Conservation (phyloP, 2,797 vertebrate genomes). For the Emydoidea blandingii region DNA sequence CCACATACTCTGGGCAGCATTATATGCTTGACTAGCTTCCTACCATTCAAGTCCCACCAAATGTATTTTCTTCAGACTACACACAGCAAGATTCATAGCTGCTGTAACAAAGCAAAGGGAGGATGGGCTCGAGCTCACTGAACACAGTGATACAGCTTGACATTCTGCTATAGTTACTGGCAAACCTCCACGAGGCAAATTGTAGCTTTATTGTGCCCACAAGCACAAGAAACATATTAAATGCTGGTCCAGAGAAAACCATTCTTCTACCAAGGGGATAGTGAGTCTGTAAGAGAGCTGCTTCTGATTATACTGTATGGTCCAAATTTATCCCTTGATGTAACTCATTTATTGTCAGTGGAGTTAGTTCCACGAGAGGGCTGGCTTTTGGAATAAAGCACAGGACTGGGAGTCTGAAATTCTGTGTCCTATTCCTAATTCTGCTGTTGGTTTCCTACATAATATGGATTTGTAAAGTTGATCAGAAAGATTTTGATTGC, state of each 20-base stretch:
- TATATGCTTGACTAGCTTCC: slow-evolving; percentile 16
- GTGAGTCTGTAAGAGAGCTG: background rate
- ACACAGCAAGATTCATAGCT: background rate
- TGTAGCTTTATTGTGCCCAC: background rate
- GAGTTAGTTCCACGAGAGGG: background rate
- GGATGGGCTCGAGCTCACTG: background rate
- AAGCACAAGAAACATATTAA: background rate
- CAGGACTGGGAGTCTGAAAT: background rate
- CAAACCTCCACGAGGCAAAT: slow-evolving; percentile 18
- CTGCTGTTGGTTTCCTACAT: background rate
- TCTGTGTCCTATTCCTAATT: slow-evolving; percentile 3
- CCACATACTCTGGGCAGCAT: background rate
- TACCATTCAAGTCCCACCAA: background rate
- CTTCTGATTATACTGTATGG: background rate
- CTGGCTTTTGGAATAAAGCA: background rate
- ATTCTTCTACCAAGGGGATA: slow-evolving; percentile 3
- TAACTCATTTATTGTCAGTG: background rate
- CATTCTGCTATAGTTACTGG: background rate
- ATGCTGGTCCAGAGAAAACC: background rate
- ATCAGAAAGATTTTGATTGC: background rate
- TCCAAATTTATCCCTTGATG: background rate
- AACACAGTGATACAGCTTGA: background rate
- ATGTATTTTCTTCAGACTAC: background rate
- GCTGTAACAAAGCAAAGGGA: background rate
- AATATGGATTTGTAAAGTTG: background rate